phyloP scores from a whole-genome alignment of 2,888 invertebrate genomes.

The Cantharis flavilabris region DNA sequence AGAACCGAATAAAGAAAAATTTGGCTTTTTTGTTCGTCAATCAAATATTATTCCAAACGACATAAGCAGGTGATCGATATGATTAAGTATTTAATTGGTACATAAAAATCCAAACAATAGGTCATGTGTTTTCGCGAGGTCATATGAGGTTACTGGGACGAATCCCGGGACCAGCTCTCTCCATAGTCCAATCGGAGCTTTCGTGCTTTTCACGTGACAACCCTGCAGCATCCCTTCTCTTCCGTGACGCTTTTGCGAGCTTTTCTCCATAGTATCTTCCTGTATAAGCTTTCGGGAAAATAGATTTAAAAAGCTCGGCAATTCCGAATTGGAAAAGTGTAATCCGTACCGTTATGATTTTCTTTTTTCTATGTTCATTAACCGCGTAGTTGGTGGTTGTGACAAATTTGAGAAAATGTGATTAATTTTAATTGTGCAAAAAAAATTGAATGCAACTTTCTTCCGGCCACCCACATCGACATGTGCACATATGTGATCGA shows the following conservation, averaged over 20 bases:
- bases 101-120: slow-evolving; percentile 20
- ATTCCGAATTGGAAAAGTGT: not conserved
- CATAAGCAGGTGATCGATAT: not conserved
- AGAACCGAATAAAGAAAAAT: not conserved
- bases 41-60: not conserved
- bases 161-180: slow-evolving; percentile 53
- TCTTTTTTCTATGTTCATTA: not conserved
- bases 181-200: slow-evolving; percentile 47
- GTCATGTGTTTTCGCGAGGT: slow-evolving; percentile 47
- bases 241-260: slow-evolving; percentile 36
- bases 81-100: not conserved
- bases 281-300: slow-evolving; percentile 34
- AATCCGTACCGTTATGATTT: slow-evolving; percentile 1
- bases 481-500: slow-evolving; percentile 28
- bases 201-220: slow-evolving; percentile 48
- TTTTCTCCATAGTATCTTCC: slow-evolving; percentile 38
- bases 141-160: slow-evolving; percentile 56
- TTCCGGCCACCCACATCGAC: slow-evolving; percentile 33
- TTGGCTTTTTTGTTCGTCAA: not conserved
- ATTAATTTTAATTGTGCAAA: not conserved
- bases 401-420: not conserved
- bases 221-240: slow-evolving; percentile 55
- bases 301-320: slow-evolving; percentile 25
- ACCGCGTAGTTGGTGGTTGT: not conserved
- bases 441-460: not conserved